Base-by-base conservation (phyloP, 1,140 invertebrate genomes). In the Saccostrea cuccullata region DNA sequence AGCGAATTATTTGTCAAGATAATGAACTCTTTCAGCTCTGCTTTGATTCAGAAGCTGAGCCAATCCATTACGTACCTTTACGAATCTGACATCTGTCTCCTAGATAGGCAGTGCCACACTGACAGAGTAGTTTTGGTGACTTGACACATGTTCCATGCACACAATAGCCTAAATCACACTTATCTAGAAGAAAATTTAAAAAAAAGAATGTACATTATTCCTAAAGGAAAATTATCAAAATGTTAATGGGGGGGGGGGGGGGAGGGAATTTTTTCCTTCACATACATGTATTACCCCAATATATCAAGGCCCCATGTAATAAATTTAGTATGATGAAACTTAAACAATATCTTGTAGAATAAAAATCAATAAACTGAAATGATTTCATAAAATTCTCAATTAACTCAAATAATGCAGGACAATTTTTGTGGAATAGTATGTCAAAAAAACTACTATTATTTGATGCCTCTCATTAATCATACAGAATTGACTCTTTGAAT, bases 121-220 rank as follows among this genome's bases (percentile, higher is more conserved):
- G 15, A 85, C 84, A 85, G n/a, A n/a, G 5, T 36, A 85, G 23
- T 3, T 2, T 60, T 2, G 84, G 84, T 15, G 84, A 85, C 58
- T 85, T 85, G 26, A 36, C 64, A 20, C 84, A 85, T 55, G 84
- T 30, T 30, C 84, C 84, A 13, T 58, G 20, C 11, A 85, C 55
- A 85, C 84, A 85, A 56, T 85, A 85, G 30, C 84, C 84, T n/a
- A 85, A 56, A 56, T 85, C 84, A 85, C 84, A 85, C 58, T 26
- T 20, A 85, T 85, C 84, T 85, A 64, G 30, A 60, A 85, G 17
- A 84, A 30, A 26, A 83, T 83, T n/a, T 4, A 83, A 47, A 26
- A 83, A 40, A 83, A 17, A 30, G 40, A 40, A 15, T 30, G 13
- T 20, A 82, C 20, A 26, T 47, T 47, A 36, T 36, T 36, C 30